These are phyloP conservation scores for Rhea americana DNA, from an alignment of 2,113 vertebrate genomes.

Conservation along the genomic window DNA sequence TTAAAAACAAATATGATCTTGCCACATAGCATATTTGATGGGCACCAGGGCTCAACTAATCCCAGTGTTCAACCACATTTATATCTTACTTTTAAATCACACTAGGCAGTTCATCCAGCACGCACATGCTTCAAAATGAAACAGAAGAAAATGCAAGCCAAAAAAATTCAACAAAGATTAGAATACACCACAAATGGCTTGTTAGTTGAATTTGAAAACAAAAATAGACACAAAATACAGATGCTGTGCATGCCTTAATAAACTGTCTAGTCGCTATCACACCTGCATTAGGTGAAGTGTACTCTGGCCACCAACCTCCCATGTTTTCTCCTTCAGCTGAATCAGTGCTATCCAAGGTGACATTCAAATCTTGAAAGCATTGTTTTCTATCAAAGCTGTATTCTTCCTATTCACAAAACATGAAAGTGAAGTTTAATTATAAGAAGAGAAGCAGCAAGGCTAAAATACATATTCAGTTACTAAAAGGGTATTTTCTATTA, in stretches of 20 bases:
- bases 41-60: constrained; percentile 22
- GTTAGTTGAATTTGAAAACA: constrained; percentile 69
- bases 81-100: constrained; percentile 57
- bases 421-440: not conserved
- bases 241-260: constrained; percentile 84
- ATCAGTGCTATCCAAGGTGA: constrained; percentile 75
- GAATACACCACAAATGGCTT: constrained; percentile 71
- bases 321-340: constrained; percentile 90
- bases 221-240: constrained; percentile 61
- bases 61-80: constrained; percentile 42
- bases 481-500: not conserved
- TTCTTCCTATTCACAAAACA: constrained; percentile 77
- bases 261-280: constrained; percentile 85
- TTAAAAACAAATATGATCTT: constrained; percentile 12
- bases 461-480: not conserved
- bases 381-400: constrained; percentile 80
- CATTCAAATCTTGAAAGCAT: constrained; percentile 75
- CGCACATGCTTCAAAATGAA: constrained; percentile 81
- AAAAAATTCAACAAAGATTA: constrained; percentile 70
- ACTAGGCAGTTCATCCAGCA: constrained; percentile 90
- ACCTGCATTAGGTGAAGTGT: constrained; percentile 89
- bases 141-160: constrained; percentile 47
- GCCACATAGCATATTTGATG: constrained; percentile 14
- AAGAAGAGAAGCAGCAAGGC: not conserved
- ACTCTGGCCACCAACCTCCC: constrained; percentile 97